These are phyloP conservation scores for Opisthocomus hoazin DNA, from an alignment of 2,113 vertebrate genomes.

Conservation along the genomic window DNA sequence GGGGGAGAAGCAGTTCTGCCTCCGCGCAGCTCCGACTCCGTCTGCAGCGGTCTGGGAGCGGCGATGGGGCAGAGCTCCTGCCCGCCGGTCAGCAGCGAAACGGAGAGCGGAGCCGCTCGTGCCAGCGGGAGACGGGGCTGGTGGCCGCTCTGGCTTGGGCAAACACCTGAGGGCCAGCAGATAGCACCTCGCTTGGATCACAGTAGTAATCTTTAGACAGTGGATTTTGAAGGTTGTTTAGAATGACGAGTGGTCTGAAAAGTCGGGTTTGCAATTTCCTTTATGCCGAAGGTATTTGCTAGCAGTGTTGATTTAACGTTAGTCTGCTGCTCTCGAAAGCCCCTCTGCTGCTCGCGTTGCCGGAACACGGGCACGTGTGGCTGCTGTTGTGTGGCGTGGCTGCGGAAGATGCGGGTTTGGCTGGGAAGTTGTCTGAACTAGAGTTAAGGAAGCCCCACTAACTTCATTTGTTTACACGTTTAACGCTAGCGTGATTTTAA, in stretches of 20 bases:
- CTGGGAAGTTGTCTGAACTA: not conserved
- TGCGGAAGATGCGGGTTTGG: not conserved
- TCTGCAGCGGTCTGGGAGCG: not conserved
- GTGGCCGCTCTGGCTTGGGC: not conserved
- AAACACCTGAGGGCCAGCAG: not conserved
- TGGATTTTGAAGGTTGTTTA: not conserved
- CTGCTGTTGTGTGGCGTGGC: accelerated
- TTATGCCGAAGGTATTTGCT: not conserved
- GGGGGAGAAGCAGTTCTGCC: not conserved
- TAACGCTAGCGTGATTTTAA: not conserved
- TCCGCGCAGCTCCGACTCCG: accelerated
- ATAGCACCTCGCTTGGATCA: not conserved
- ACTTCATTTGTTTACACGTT: not conserved
- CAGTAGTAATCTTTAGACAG: not conserved
- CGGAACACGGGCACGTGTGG: not conserved
- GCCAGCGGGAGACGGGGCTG: accelerated
- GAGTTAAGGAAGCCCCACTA: not conserved
- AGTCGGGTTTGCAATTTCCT: not conserved
- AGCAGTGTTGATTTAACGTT: not conserved
- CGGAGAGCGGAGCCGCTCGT: accelerated
- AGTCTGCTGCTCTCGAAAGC: not conserved
- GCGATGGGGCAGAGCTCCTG: not conserved
- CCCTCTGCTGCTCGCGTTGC: not conserved
- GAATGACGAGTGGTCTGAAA: not conserved
- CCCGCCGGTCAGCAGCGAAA: not conserved